phyloP scores from a whole-genome alignment of 2,888 invertebrate genomes.

The Oligia strigilis region DNA sequence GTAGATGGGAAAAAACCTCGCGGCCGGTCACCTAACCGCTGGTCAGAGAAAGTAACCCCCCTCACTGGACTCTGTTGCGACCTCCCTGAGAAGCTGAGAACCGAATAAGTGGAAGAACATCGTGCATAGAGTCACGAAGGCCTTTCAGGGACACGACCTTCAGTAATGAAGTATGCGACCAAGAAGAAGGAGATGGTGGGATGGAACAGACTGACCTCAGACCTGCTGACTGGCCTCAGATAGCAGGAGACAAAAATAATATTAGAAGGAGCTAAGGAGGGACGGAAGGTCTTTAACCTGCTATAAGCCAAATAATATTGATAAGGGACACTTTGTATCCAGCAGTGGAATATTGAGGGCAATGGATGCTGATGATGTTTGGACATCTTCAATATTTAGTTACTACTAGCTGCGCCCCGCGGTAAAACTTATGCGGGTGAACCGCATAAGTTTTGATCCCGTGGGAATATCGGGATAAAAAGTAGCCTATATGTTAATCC shows the following conservation, averaged over 20 bases:
- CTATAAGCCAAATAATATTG: too few species aligned
- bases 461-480: too few species aligned
- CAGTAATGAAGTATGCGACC: neutral
- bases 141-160: neutral
- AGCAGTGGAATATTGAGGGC: neutral
- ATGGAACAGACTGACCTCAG: neutral
- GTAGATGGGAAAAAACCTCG: neutral
- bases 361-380: neutral
- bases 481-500: too few species aligned
- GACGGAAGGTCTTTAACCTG: neutral
- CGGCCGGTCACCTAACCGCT: neutral
- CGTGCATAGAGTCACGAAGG: neutral
- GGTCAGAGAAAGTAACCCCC: neutral
- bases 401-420: too few species aligned
- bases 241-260: neutral
- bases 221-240: neutral
- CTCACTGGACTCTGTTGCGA: neutral
- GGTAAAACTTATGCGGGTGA: too few species aligned
- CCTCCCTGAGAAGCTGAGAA: neutral
- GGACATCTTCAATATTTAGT: neutral
- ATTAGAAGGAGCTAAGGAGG: neutral
- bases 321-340: neutral
- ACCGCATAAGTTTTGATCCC: too few species aligned
- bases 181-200: neutral
- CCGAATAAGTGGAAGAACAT: neutral